A percentile compares a stretch with the other conserved stretches of the same genome.
phyloP scores from a whole-genome alignment of 2,888 invertebrate genomes.

The Caenorhabditis zanzibari region DNA sequence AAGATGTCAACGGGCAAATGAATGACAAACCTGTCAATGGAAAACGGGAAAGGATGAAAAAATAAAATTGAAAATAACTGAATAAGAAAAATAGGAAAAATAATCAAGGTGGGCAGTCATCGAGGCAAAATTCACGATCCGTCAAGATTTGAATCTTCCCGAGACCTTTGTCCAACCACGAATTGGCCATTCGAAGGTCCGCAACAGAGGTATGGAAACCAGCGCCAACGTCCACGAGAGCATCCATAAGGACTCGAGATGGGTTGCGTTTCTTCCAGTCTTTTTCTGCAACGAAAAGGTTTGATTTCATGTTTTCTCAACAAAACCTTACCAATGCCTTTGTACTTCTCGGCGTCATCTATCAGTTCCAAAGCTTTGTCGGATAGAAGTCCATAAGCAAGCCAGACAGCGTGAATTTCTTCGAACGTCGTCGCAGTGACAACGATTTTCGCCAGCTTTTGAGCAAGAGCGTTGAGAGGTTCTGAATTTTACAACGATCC shows the following conservation, averaged over 20 bases:
- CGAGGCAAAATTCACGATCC: neutral
- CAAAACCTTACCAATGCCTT: slow-evolving; percentile 12
- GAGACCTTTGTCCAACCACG: slow-evolving; percentile 46
- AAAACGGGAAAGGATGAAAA: neutral
- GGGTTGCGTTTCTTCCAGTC: slow-evolving; percentile 39
- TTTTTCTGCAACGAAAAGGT: neutral
- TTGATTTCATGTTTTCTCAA: neutral
- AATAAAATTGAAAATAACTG: neutral
- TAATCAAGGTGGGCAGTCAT: slow-evolving; percentile 14
- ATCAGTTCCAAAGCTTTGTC: slow-evolving; percentile 41
- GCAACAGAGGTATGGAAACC: slow-evolving; percentile 19
- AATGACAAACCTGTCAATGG: neutral
- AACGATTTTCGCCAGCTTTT: slow-evolving; percentile 3
- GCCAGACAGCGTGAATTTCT: slow-evolving; percentile 37
- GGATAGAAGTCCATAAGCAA: slow-evolving; percentile 30
- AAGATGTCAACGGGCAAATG: neutral
- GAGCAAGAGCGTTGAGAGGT: neutral
- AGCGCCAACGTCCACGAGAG: slow-evolving; percentile 20
- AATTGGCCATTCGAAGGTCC: slow-evolving; percentile 47
- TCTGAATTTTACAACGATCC: slow-evolving; percentile 3
- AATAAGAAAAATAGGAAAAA: neutral
- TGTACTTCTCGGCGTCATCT: slow-evolving; percentile 8
- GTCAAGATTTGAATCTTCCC: slow-evolving; percentile 36
- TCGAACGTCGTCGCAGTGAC: slow-evolving; percentile 5
- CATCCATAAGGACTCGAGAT: slow-evolving; percentile 10